Conservation (phyloP, 2,888 invertebrate genomes). For the Dolomedes plantarius region DNA sequence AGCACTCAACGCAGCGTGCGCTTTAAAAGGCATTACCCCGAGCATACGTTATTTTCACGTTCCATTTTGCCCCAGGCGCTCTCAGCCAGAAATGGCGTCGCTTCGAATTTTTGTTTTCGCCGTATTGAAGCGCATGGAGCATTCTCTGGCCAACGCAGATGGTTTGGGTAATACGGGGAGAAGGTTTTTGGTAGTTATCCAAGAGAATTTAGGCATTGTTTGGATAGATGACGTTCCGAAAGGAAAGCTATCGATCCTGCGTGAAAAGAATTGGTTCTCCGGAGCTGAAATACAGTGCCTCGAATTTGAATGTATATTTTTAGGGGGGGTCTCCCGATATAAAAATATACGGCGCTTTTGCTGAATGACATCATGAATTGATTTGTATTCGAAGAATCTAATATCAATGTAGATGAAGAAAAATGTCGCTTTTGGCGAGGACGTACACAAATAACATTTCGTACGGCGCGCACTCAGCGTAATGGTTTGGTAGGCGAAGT, state of each 20-base stretch:
- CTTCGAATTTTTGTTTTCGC: slow-evolving; percentile 44
- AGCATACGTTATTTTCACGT: slow-evolving; percentile 70
- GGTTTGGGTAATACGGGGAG: slow-evolving; percentile 2
- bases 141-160: not conserved
- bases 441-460: not conserved
- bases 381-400: not conserved
- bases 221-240: not conserved
- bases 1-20: slow-evolving; percentile 55
- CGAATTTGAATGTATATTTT: not conserved
- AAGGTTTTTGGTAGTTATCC: slow-evolving; percentile 16
- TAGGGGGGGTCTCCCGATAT: too few species aligned
- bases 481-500: too few species aligned
- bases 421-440: not conserved
- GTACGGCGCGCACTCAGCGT: too few species aligned
- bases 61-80: slow-evolving; percentile 45
- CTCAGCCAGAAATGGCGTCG: slow-evolving; percentile 46
- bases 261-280: not conserved
- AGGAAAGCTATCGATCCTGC: not conserved
- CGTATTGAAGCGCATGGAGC: slow-evolving; percentile 14
- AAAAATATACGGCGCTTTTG: not conserved
- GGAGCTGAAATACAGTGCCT: not conserved
- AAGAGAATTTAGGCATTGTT: slow-evolving; percentile 13
- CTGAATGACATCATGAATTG: not conserved
- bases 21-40: slow-evolving; percentile 63
- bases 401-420: not conserved